Conservation (phyloP, 1,140 invertebrate genomes). For the Drosophila kikkawai region DNA sequence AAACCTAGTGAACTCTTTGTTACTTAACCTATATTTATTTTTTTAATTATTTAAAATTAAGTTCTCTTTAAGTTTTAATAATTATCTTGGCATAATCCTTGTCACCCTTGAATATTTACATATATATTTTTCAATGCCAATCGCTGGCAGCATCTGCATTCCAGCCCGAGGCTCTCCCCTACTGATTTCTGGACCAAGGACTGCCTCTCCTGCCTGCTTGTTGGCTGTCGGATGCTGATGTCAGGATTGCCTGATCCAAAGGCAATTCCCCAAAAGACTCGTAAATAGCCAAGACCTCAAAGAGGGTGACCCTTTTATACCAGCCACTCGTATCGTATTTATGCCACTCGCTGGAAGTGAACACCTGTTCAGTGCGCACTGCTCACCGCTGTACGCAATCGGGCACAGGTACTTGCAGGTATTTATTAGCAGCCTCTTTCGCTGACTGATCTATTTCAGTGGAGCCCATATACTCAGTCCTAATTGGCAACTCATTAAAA, state of each 20-base stretch:
- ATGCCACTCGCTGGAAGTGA: slow-evolving; percentile 57
- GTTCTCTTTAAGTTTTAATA: not conserved
- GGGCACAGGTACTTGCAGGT: slow-evolving; percentile 41
- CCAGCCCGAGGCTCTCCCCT: slow-evolving; percentile 20
- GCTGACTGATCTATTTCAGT: slow-evolving; percentile 66
- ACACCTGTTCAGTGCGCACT: slow-evolving; percentile 61
- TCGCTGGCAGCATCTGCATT: slow-evolving; percentile 45
- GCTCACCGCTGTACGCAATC: slow-evolving; percentile 56
- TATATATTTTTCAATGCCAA: not conserved
- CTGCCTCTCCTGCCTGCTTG: slow-evolving; percentile 4
- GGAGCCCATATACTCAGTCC: slow-evolving; percentile 12
- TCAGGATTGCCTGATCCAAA: slow-evolving; percentile 26
- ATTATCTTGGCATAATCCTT: slow-evolving; percentile 7
- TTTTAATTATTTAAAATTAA: too few relatives aligned
- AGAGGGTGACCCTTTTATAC: slow-evolving; percentile 24
- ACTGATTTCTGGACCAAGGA: slow-evolving; percentile 9
- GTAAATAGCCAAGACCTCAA: slow-evolving; percentile 39
- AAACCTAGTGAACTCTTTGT: too few relatives aligned
- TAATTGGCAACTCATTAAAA: slow-evolving; percentile 81
- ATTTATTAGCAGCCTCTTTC: slow-evolving; percentile 62
- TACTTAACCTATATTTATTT: too few relatives aligned
- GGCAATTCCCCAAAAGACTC: slow-evolving; percentile 48
- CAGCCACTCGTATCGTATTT: slow-evolving; percentile 59
- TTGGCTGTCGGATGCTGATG: slow-evolving; percentile 43
- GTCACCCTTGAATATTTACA: not conserved